phyloP scores from a whole-genome alignment of 2,888 invertebrate species.

The Melinaea marsaeus region DNA sequence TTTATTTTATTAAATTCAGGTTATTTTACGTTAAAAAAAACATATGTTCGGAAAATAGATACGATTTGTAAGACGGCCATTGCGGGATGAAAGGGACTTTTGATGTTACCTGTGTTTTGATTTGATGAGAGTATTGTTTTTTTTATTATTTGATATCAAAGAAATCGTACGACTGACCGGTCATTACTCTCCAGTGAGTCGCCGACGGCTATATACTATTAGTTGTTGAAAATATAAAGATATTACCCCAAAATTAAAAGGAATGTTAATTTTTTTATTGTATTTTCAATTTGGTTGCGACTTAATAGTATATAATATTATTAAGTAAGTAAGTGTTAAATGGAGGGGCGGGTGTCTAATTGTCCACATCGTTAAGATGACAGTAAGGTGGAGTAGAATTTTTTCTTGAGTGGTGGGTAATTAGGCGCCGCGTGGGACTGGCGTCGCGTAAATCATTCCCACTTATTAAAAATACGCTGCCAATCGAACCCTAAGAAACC shows the following conservation, averaged over 20 bases:
- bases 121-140: constrained; percentile 31
- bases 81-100: constrained; percentile 54
- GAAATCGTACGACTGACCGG: constrained; percentile 2
- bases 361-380: constrained; percentile 29
- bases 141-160: constrained; percentile 22
- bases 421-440: constrained; percentile 68
- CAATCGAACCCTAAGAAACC: constrained; percentile 69
- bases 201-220: not conserved
- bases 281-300: too few species aligned
- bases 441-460: constrained; percentile 72
- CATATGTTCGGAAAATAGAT: constrained; percentile 67
- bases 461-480: constrained; percentile 72
- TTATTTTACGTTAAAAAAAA: constrained; percentile 40
- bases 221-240: not conserved
- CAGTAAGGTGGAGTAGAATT: constrained; percentile 37
- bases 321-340: not conserved
- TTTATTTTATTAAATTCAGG: constrained; percentile 27
- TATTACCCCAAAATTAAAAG: too few species aligned
- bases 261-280: too few species aligned
- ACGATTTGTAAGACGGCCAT: constrained; percentile 70
- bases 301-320: too few species aligned
- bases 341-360: constrained; percentile 13
- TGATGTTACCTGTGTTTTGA: constrained; percentile 71
- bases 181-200: not conserved
- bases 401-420: constrained; percentile 54